Conservation (phyloP, 2,113 vertebrate genomes). For the Megaceryle maxima region DNA sequence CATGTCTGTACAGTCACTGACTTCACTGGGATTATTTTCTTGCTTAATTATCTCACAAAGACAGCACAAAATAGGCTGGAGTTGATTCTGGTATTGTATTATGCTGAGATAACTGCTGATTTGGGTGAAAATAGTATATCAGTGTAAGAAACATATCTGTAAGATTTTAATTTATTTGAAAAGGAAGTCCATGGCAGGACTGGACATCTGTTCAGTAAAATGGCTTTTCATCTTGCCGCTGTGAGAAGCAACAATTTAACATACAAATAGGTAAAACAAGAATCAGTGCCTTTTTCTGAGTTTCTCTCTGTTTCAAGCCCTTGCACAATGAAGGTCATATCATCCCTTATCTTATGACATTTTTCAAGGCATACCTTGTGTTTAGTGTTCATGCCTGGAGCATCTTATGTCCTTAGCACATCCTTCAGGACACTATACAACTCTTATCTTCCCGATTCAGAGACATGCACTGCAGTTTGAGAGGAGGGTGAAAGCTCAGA, state of each 20-base stretch:
- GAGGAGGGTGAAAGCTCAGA: neutral
- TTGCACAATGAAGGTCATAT: constrained; percentile 15
- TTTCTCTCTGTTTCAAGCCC: neutral
- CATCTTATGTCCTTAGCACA: constrained; percentile 43
- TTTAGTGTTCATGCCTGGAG: constrained; percentile 23
- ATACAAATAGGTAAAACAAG: neutral
- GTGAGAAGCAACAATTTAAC: neutral
- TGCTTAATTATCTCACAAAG: neutral
- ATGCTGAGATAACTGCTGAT: neutral
- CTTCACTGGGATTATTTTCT: neutral
- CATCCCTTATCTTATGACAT: constrained; percentile 47
- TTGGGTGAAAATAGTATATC: neutral
- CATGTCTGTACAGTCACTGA: neutral
- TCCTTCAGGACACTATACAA: neutral
- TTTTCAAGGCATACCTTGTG: constrained; percentile 12
- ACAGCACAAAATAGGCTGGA: neutral
- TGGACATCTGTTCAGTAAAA: neutral
- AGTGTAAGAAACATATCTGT: neutral
- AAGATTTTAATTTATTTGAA: neutral
- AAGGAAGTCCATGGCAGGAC: neutral
- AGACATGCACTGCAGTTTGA: neutral
- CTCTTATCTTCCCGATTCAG: neutral
- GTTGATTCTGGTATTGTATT: neutral
- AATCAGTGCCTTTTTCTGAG: neutral
- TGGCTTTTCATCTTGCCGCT: neutral